phyloP scores from a whole-genome alignment of 1,140 invertebrate species.

The Metaphire vulgaris region DNA sequence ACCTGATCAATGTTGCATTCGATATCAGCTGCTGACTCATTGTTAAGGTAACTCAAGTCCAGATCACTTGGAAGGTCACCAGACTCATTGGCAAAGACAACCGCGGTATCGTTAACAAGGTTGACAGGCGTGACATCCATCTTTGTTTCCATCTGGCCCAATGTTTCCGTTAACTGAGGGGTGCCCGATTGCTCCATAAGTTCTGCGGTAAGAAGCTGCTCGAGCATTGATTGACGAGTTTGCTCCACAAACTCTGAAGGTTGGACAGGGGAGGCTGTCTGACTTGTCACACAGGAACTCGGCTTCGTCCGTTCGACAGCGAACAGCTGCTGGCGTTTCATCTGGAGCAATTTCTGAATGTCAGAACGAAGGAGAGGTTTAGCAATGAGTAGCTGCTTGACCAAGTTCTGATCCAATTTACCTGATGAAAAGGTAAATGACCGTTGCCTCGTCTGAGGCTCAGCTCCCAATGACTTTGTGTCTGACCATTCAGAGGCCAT shows the following conservation, averaged over 20 bases:
- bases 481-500: neutral
- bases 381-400: neutral
- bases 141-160: neutral
- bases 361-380: neutral
- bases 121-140: neutral
- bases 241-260: neutral
- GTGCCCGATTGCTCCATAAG: neutral
- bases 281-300: neutral
- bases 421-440: neutral
- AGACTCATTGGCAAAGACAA: neutral
- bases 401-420: neutral
- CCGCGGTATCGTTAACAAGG: neutral
- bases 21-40: conserved; percentile 72
- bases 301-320: neutral
- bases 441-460: neutral
- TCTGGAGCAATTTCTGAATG: neutral
- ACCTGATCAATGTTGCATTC: conserved; percentile 93
- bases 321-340: neutral
- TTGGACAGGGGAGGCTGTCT: neutral
- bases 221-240: neutral
- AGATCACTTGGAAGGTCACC: conserved; percentile 62
- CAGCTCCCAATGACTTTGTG: neutral
- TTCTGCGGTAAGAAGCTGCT: neutral
- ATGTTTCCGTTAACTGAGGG: neutral
- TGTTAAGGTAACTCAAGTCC: conserved; percentile 61